Base-by-base conservation (phyloP, 2,888 invertebrate species). In the Perizoma affinitatum region DNA sequence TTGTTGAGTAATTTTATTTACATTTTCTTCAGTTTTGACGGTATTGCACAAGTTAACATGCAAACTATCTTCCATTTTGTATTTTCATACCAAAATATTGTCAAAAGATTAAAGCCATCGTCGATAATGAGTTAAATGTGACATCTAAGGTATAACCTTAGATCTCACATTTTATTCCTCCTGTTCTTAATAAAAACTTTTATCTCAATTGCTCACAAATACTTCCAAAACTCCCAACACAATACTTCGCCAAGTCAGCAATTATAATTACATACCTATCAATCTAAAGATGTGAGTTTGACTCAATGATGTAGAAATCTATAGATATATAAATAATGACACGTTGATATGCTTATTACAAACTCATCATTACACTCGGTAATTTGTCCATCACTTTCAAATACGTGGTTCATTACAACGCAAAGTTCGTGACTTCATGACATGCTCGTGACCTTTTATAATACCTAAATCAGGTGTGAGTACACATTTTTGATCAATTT, bases 391-490 rank as follows among this genome's bases (percentile, higher is more conserved):
- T 60, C 53, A 56, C 51, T 58, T 54, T 46, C 43, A 38, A 38
- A 7, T 46, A 47, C 48, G 53, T 48, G 46, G 38, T 68, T 68
- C 65, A 69, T 71, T 65, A 58, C 71, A 52, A 67, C 22, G 22
- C 63, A 69, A 58, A 66, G 67, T 71, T 75, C 73, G 73, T 78
- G 73, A 64, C 54, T 63, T 36, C 54, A 56, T 70, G 73, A 74
- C 72, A 58, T 70, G 76, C 58, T 79, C 82, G 59, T 82, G 80
- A 77, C 76, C 81, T 45, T 40, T 44, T 8, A 34, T 38, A 3
- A 38, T 38, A 38, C 38, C 7, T 38, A 7, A 4, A 38, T 38
- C 38, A 22, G 22, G 22, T 38, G 34, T 35, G 45, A 11, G 34
- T 43, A 41, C 10, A 6, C 11, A 10, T 41, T 8, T 48, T 36